Percentiles rank a stretch among this genome's conserved stretches.
Conservation (phyloP, 2,113 vertebrate genomes). For the Heteronetta atricapilla region DNA sequence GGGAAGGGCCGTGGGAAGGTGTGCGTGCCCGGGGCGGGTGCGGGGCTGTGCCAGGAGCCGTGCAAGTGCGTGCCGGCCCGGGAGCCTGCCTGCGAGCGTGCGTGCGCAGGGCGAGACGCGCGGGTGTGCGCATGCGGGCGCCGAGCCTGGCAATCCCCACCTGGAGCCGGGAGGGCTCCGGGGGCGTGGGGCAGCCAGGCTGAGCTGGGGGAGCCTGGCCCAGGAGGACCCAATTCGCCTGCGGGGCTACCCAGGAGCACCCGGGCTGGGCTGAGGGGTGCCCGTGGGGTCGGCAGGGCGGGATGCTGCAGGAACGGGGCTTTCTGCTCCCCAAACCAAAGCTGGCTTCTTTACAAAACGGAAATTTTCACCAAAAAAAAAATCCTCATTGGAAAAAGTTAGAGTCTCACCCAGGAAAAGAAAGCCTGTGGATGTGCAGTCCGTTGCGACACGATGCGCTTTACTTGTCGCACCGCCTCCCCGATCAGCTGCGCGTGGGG, state of each 20-base stretch:
- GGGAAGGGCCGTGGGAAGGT: background rate
- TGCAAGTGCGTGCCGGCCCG: background rate
- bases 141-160: background rate
- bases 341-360: background rate
- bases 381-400: background rate
- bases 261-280: no score
- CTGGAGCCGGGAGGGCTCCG: fast-evolving
- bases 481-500: fast-evolving
- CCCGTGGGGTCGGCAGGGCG: no score
- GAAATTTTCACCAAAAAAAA: background rate
- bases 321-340: no score
- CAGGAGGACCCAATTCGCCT: no score
- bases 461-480: background rate
- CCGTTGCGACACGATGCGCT: background rate
- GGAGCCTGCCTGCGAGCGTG: background rate
- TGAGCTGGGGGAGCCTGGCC: background rate
- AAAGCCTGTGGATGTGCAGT: background rate
- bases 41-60: background rate
- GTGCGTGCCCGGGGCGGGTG: background rate
- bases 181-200: fast-evolving
- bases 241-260: no score
- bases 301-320: no score
- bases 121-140: no score
- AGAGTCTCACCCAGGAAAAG: background rate
- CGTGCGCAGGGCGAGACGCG: background rate